phyloP scores from a whole-genome alignment of 1,140 invertebrate genomes.

The Nymphalis io region DNA sequence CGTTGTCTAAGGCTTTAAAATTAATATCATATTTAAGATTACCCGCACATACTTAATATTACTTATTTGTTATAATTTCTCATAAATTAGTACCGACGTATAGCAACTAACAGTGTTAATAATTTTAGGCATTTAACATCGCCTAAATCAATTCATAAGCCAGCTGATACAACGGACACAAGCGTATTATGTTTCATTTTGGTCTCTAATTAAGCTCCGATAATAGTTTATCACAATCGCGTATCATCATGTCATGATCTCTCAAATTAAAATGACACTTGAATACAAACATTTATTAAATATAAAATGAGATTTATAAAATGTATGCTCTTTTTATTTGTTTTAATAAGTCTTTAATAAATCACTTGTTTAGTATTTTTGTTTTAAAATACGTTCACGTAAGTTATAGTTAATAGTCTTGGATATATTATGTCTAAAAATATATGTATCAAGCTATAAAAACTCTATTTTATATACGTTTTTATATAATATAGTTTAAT shows the following conservation, averaged over 20 bases:
- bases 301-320: background rate
- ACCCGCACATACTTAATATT: background rate
- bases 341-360: no score
- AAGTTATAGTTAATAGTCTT: no score
- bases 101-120: background rate
- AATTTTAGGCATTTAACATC: slow-evolving; percentile 7
- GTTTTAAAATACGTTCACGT: no score
- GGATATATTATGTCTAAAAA: no score
- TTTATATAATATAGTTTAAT: no score
- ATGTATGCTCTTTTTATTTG: no score
- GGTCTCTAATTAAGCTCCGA: slow-evolving; percentile 17
- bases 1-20: background rate
- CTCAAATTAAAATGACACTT: slow-evolving; percentile 29
- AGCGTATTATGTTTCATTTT: slow-evolving; percentile 25
- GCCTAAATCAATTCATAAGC: slow-evolving; percentile 16
- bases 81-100: background rate
- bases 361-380: no score
- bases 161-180: slow-evolving; percentile 8
- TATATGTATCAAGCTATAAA: no score
- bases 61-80: background rate
- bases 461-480: no score
- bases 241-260: slow-evolving; percentile 20
- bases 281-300: slow-evolving; percentile 3
- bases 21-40: background rate
- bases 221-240: slow-evolving; percentile 33